Evolutionary conservation across 2,888 invertebrate species (phyloP).

Genomic region (Sympetrum striolatum): DNA sequence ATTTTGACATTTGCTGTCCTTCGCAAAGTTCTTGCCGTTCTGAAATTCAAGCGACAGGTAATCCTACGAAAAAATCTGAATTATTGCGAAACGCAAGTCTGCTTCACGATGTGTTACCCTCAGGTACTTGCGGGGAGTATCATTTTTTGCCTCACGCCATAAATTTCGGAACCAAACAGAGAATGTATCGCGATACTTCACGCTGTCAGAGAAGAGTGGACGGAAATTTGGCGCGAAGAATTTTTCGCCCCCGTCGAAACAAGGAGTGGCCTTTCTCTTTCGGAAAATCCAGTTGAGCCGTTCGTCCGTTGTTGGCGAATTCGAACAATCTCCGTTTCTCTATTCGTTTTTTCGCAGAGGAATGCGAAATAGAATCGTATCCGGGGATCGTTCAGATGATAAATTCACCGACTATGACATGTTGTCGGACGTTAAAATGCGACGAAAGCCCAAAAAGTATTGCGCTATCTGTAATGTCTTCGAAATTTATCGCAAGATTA

Average conservation of each 20-base stretch:
- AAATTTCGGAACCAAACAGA: not conserved
- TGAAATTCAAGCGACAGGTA: not conserved
- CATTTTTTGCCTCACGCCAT: not conserved
- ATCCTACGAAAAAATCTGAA: not conserved
- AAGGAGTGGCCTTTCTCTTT: not conserved
- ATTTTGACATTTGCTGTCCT: too few species aligned
- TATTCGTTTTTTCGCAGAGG: not conserved
- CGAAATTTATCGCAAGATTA: too few species aligned
- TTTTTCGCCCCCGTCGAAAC: not conserved
- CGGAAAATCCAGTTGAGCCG: constrained; percentile 3
- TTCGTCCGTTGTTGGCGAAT: constrained; percentile 1
- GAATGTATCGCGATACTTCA: not conserved
- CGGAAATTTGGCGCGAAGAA: not conserved
- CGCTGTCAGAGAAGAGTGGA: not conserved
- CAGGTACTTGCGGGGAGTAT: not conserved
- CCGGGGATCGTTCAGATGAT: too few species aligned
- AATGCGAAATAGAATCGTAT: not conserved
- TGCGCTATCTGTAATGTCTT: too few species aligned
- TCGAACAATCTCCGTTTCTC: not conserved
- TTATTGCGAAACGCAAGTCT: not conserved
- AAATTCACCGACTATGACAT: too few species aligned
- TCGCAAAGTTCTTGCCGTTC: too few species aligned
- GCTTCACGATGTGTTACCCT: not conserved
- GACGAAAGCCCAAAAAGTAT: too few species aligned
- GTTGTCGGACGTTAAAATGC: too few species aligned